Percentiles rank a stretch among this genome's conserved stretches.
These are phyloP conservation scores for Byasa hedistus DNA, from an alignment of 2,888 invertebrate genomes.

Conservation along the genomic window DNA sequence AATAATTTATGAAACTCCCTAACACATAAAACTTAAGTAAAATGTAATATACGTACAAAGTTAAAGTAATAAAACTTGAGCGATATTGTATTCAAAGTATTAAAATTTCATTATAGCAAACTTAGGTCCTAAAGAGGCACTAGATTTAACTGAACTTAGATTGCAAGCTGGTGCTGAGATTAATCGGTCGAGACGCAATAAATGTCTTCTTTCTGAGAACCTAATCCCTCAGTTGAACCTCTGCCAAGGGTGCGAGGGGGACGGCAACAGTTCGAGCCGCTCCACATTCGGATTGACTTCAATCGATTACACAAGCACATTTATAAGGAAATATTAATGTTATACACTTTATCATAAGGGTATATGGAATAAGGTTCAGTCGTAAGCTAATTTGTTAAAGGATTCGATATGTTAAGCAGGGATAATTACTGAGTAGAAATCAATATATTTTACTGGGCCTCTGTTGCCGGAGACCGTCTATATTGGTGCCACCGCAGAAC, in stretches of 20 bases:
- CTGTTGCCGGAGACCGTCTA: too few relatives aligned
- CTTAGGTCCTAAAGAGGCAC: slow-evolving; percentile 2
- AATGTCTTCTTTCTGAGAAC: slow-evolving; percentile 28
- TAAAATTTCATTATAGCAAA: slow-evolving; percentile 20
- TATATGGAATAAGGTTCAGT: slow-evolving; percentile 3
- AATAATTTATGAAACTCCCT: neutral
- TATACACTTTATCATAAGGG: slow-evolving; percentile 16
- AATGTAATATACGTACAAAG: neutral
- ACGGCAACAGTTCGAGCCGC: slow-evolving; percentile 1
- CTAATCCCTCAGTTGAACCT: slow-evolving; percentile 27
- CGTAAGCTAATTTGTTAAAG: too few relatives aligned
- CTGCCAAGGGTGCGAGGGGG: slow-evolving; percentile 19
- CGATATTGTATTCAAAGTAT: slow-evolving; percentile 4
- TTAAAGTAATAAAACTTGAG: neutral
- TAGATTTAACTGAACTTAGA: slow-evolving; percentile 21
- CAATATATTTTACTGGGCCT: neutral
- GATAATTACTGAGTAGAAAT: neutral
- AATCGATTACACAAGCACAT: slow-evolving; percentile 20
- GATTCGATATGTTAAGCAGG: neutral
- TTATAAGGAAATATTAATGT: slow-evolving; percentile 23
- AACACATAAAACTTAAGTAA: neutral
- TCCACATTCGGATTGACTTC: slow-evolving; percentile 16
- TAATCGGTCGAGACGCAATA: slow-evolving; percentile 26
- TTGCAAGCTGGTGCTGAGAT: slow-evolving; percentile 26
- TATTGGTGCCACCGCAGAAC: too few relatives aligned